Conservation (phyloP, 2,888 invertebrate species). For the Empis livida region DNA sequence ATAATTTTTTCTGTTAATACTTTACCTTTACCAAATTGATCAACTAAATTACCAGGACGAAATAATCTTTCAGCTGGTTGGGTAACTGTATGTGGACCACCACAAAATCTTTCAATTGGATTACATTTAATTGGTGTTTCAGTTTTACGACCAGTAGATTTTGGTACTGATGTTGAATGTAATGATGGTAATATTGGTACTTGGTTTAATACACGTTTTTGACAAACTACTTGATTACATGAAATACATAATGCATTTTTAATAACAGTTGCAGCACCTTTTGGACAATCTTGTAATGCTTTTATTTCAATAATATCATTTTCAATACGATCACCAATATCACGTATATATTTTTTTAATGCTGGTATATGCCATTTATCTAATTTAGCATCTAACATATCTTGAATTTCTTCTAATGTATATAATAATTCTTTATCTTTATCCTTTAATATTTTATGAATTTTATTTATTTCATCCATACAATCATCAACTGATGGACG, state of each 20-base stretch:
- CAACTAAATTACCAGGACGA: conserved; percentile 18
- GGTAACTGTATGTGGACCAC: conserved; percentile 13
- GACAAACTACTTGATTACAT: conserved; percentile 24
- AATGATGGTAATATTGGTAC: conserved; percentile 15
- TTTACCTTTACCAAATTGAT: conserved; percentile 16
- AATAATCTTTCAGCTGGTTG: conserved; percentile 19
- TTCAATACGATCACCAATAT: conserved; percentile 20
- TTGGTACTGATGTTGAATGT: conserved; percentile 7
- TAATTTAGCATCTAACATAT: conserved; percentile 31
- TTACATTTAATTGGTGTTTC: too few species aligned
- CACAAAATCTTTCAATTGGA: conserved; percentile 14
- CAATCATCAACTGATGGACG: conserved; percentile 24
- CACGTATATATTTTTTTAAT: conserved; percentile 24
- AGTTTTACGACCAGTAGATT: not conserved
- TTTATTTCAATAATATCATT: conserved; percentile 14
- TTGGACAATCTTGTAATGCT: conserved; percentile 20
- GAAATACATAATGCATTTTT: conserved; percentile 22
- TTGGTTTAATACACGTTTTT: conserved; percentile 2
- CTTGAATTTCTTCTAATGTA: conserved; percentile 32
- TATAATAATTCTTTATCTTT: conserved; percentile 21
- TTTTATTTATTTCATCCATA: conserved; percentile 19
- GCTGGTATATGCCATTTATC: conserved; percentile 30
- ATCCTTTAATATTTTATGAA: conserved; percentile 16
- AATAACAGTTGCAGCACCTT: conserved; percentile 25
- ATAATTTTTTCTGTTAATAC: conserved; percentile 1